A percentile compares a stretch with the other conserved stretches of the same genome.
These are phyloP conservation scores for Budorcas taxicolor DNA, from an alignment of 2,113 vertebrate species.

Conservation along the genomic window DNA sequence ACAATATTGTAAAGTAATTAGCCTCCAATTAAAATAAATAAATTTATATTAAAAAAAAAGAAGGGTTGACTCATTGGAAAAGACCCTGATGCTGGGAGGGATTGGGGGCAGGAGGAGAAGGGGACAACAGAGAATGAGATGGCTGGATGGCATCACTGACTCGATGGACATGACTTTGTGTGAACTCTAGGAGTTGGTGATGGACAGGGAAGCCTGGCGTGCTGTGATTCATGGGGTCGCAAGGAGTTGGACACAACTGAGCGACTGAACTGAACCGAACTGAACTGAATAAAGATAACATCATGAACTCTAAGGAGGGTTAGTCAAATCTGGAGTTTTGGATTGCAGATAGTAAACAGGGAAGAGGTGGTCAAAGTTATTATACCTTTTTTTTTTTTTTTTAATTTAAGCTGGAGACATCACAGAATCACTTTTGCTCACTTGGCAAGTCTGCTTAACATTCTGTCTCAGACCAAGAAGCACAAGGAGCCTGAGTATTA, in stretches of 20 bases:
- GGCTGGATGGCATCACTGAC: neutral
- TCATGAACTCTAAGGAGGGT: neutral
- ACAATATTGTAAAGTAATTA: too few relatives aligned
- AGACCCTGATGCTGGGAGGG: neutral
- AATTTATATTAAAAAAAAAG: too few relatives aligned
- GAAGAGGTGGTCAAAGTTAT: neutral
- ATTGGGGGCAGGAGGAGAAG: neutral
- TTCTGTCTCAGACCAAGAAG: neutral
- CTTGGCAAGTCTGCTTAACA: neutral
- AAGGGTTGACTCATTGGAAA: neutral
- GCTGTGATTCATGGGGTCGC: neutral
- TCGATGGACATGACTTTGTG: neutral
- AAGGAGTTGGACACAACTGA: rapidly evolving
- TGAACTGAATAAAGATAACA: neutral
- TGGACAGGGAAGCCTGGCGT: neutral
- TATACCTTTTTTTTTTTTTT: neutral
- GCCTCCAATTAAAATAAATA: too few relatives aligned
- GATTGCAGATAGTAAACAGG: neutral
- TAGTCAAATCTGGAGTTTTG: neutral
- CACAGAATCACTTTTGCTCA: neutral
- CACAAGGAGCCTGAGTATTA: neutral
- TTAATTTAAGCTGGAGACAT: neutral
- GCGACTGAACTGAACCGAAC: neutral
- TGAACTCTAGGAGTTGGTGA: neutral
- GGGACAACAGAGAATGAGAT: neutral